phyloP scores from a whole-genome alignment of 2,888 invertebrate genomes.

The Eupelmus urozonus region DNA sequence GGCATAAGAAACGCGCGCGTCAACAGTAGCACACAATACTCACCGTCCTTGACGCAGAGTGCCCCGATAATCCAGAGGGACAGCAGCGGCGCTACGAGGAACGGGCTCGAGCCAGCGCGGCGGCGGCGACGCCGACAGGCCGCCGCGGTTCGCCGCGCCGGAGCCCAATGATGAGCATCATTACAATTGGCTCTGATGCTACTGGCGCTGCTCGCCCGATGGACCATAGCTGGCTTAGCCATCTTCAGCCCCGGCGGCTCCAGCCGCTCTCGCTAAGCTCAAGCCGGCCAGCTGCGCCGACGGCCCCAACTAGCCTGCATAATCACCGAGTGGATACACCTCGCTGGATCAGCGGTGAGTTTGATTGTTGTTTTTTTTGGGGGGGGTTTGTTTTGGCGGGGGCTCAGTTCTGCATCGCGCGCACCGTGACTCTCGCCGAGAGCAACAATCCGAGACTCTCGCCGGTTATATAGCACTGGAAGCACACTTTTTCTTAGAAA shows the following conservation, averaged over 20 bases:
- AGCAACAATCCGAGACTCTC: too few species aligned
- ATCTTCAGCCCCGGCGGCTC: neutral
- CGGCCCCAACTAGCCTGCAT: conserved; percentile 1
- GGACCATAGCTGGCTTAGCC: neutral
- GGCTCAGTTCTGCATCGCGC: too few species aligned
- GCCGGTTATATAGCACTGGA: too few species aligned
- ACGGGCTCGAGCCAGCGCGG: conserved; percentile 60
- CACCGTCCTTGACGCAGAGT: conserved; percentile 75
- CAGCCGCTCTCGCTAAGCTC: neutral
- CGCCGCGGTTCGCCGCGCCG: conserved; percentile 24
- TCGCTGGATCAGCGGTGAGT: too few species aligned
- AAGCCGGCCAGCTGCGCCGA: conserved; percentile 31
- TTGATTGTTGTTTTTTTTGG: too few species aligned
- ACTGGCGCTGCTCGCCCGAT: neutral
- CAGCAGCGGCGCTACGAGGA: conserved; percentile 70
- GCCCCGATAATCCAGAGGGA: conserved; percentile 74
- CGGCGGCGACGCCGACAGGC: conserved; percentile 15
- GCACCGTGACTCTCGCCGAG: too few species aligned
- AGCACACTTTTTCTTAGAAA: too few species aligned
- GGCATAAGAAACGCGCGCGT: neutral
- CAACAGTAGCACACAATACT: conserved; percentile 61
- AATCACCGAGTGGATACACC: too few species aligned
- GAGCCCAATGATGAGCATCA: conserved; percentile 4
- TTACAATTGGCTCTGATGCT: neutral
- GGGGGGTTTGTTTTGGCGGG: too few species aligned